phyloP scores from a whole-genome alignment of 2,113 vertebrate species.

The Ramphastos sulfuratus region DNA sequence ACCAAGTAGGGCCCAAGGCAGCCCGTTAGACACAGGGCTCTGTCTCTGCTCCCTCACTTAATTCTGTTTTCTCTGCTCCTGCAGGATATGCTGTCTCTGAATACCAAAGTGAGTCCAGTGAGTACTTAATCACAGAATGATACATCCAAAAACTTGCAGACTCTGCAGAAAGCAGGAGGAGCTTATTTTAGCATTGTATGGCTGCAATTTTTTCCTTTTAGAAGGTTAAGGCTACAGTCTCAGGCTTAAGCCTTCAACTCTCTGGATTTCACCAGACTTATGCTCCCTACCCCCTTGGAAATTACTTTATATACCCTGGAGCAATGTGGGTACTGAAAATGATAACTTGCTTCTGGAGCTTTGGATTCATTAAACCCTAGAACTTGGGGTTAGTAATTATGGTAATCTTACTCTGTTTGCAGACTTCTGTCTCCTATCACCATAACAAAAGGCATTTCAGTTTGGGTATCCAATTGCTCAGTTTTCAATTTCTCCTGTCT shows the following conservation, averaged over 20 bases:
- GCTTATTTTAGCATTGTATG: background rate
- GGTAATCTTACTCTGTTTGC: background rate
- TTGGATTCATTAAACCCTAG: background rate
- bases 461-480: background rate
- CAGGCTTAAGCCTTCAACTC: background rate
- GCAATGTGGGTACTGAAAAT: rapidly evolving
- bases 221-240: background rate
- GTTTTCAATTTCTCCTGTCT: background rate
- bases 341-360: background rate
- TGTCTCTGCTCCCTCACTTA: background rate
- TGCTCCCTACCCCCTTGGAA: background rate
- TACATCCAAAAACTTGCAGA: background rate
- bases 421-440: background rate
- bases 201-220: background rate
- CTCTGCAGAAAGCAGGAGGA: background rate
- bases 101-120: background rate
- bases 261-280: background rate
- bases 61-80: background rate
- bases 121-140: background rate
- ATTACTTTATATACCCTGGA: rapidly evolving
- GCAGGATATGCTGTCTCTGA: background rate
- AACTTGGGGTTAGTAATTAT: background rate
- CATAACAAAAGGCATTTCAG: background rate
- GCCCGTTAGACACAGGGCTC: background rate
- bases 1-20: background rate